A percentile compares a stretch with the other conserved stretches of the same genome.
phyloP scores from a whole-genome alignment of 2,797 vertebrate genomes.

The Poecilia velifera region DNA sequence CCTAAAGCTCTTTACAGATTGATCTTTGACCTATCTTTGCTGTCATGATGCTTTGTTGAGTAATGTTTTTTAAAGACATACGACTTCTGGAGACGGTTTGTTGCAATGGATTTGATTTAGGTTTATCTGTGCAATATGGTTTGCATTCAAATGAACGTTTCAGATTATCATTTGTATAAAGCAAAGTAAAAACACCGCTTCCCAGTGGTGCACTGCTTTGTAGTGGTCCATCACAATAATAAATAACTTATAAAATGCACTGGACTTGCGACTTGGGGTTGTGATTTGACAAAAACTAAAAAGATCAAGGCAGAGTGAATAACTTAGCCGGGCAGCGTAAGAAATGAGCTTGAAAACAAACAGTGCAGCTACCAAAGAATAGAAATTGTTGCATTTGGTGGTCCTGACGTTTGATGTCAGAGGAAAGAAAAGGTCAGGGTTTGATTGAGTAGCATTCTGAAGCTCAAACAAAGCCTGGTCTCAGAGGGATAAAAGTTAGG shows the following conservation, averaged over 20 bases:
- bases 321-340: background rate
- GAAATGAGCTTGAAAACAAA: conserved; percentile 45
- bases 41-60: no score
- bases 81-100: background rate
- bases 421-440: conserved; percentile 74
- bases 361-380: conserved; percentile 44
- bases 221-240: background rate
- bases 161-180: background rate
- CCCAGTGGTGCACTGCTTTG: background rate
- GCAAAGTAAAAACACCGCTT: background rate
- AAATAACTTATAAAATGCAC: background rate
- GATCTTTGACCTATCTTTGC: background rate
- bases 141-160: background rate
- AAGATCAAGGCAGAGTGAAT: background rate
- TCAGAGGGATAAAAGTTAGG: conserved; percentile 67
- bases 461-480: conserved; percentile 67
- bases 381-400: conserved; percentile 34
- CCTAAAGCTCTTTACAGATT: background rate
- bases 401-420: conserved; percentile 39
- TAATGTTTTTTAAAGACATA: background rate
- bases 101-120: background rate
- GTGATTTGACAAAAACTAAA: background rate
- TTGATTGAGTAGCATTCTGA: conserved; percentile 65
- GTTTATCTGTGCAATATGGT: background rate
- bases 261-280: background rate